Percentiles rank a stretch among this genome's conserved stretches.
phyloP scores from a whole-genome alignment of 1,140 invertebrate genomes.

The Dermatophagoides farinae region DNA sequence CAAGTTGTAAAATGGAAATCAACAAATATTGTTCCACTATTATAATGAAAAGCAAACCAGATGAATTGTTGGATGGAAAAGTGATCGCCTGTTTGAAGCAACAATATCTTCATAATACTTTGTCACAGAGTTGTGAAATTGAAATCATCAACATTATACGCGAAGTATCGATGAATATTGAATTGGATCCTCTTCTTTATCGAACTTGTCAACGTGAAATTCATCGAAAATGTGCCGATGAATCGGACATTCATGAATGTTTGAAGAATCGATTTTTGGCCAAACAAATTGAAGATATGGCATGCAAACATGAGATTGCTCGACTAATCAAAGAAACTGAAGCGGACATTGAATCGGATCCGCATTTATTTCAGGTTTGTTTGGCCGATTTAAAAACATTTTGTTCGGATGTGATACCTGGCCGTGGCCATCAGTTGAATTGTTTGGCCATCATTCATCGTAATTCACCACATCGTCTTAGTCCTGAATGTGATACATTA shows the following conservation, averaged over 20 bases:
- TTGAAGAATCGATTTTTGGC: constrained; percentile 54
- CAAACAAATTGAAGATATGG: constrained; percentile 44
- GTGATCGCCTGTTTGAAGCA: constrained; percentile 27
- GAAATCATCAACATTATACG: constrained; percentile 57
- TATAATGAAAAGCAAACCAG: constrained; percentile 20
- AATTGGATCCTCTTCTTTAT: constrained; percentile 56
- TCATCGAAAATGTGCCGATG: constrained; percentile 23
- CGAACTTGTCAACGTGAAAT: constrained; percentile 39
- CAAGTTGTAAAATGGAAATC: constrained; percentile 50
- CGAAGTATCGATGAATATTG: constrained; percentile 66
- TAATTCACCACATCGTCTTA: constrained; percentile 33
- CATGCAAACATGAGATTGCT: constrained; percentile 56
- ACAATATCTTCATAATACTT: constrained; percentile 24
- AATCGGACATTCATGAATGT: constrained; percentile 55
- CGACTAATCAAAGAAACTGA: constrained; percentile 33
- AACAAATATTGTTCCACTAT: constrained; percentile 40
- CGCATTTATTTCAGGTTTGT: constrained; percentile 32
- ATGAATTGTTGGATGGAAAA: constrained; percentile 23
- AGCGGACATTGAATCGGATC: constrained; percentile 38
- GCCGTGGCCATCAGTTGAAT: constrained; percentile 53
- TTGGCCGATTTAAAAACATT: constrained; percentile 45
- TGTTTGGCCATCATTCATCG: constrained; percentile 52
- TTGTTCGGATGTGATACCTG: constrained; percentile 57
- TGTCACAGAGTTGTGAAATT: constrained; percentile 42
- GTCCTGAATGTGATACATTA: constrained; percentile 51